phyloP scores from a whole-genome alignment of 2,113 vertebrate genomes.

The Alces alces region DNA sequence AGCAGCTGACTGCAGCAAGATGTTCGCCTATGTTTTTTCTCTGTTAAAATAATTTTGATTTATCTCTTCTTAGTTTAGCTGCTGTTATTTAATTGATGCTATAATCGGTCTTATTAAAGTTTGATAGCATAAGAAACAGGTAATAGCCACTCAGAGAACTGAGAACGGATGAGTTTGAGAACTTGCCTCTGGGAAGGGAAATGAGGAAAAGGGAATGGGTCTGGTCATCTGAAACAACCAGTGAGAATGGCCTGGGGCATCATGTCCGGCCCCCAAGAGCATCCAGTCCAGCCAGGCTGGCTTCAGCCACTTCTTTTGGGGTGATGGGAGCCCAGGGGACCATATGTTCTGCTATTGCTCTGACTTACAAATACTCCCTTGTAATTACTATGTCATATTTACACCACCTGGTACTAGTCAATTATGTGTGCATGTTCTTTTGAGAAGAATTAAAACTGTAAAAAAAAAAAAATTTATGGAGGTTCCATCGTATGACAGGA shows the following conservation, averaged over 20 bases:
- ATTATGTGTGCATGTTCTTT: neutral
- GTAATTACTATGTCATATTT: neutral
- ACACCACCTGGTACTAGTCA: neutral
- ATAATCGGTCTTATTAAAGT: neutral
- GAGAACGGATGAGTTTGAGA: neutral
- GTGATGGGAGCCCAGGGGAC: neutral
- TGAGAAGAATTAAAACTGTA: neutral
- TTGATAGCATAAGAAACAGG: neutral
- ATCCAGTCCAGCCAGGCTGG: neutral
- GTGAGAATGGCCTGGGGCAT: neutral
- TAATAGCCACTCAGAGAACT: neutral
- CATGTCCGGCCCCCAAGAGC: accelerated
- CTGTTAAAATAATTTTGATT: neutral
- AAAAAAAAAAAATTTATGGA: neutral
- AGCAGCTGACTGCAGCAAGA: neutral
- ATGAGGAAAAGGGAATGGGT: neutral
- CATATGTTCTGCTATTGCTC: neutral
- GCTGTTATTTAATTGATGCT: neutral
- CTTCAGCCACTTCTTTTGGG: neutral
- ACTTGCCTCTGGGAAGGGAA: neutral
- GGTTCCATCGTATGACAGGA: neutral
- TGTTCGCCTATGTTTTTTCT: neutral
- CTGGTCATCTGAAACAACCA: neutral
- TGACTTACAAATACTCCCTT: neutral
- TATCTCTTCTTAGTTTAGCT: neutral